Base-by-base conservation (phyloP, 2,797 vertebrate species). In the Eospalax fontanierii region DNA sequence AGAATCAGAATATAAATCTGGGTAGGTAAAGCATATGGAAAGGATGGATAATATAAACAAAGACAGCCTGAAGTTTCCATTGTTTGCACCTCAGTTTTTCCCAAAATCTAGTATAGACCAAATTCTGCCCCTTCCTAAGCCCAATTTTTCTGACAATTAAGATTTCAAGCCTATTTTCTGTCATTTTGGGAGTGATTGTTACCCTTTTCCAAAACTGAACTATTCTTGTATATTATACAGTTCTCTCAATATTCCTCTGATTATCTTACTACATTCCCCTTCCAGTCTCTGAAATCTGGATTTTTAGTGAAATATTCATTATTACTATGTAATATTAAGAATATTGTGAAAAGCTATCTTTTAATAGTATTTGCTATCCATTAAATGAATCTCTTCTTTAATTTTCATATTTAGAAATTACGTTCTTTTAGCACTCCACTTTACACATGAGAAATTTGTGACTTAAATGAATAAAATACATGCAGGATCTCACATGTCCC, bases 381-480 rank as follows among this genome's bases (percentile, higher is more conserved):
- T 50, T 80, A 10, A 40, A 80, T 57, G 7, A 68, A 35, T 87
- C 46, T 68, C 12, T 74, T 84, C 63, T 66, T 82, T 79, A 76
- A 43, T 75, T 9, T 21, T 90, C 50, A 82, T 2, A 87, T 61
- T 11, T 30, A 0, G 30, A 15, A 71, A 33, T n/a, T n/a, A 93
- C 43, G 22, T 83, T 90, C 15, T 79, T 30, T 54, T 86, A 65
- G n/a, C 9, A 57, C 2, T 35, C 46, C 35, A 88, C 65, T 81
- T 95, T 78, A 84, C 65, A 50, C 35, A 50, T 81, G 66, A 91
- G 50, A 91, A 87, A 81, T 66, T 35, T 66, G 63, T 66, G 2
- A 8, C n/a, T 66, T 79, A 74, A 59, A 50, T 33, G 38, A 21
- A 43, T 43, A 68, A n/a, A 4, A 66, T 30, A 33, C 73, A 68